Conservation (phyloP, 2,797 vertebrate genomes). For the Miichthys miiuy region DNA sequence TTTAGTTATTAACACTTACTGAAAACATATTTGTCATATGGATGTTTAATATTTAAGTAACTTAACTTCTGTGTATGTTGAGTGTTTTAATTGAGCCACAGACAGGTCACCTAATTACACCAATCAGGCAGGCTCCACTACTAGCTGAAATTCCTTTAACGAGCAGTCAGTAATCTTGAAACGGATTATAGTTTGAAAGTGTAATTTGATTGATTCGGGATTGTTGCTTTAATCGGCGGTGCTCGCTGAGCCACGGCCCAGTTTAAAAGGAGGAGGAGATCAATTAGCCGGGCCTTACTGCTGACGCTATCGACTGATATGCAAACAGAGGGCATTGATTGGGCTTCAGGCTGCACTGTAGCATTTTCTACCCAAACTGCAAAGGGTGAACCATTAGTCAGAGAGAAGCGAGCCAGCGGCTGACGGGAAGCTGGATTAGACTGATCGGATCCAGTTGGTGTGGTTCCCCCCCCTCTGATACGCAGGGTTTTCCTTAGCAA, state of each 20-base stretch:
- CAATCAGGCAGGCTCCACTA: background rate
- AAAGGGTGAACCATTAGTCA: slow-evolving; percentile 57
- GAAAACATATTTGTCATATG: background rate
- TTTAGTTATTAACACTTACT: no score
- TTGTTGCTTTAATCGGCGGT: slow-evolving; percentile 45
- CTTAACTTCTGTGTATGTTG: background rate
- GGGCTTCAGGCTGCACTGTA: slow-evolving; percentile 40
- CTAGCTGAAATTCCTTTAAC: background rate
- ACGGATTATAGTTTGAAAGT: slow-evolving; percentile 25
- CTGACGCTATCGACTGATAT: slow-evolving; percentile 74
- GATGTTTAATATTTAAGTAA: background rate
- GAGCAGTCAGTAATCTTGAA: slow-evolving; percentile 11
- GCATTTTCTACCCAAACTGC: slow-evolving; percentile 55
- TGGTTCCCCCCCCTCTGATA: background rate
- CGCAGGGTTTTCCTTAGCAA: background rate
- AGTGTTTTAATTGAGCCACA: background rate
- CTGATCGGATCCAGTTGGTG: slow-evolving; percentile 12
- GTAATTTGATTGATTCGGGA: slow-evolving; percentile 54
- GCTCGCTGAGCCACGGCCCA: slow-evolving; percentile 55
- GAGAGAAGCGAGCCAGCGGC: slow-evolving; percentile 29
- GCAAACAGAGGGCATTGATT: slow-evolving; percentile 73
- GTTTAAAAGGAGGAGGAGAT: slow-evolving; percentile 70
- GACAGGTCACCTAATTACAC: background rate
- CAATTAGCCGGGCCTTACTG: slow-evolving; percentile 70
- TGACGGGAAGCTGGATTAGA: slow-evolving; percentile 24